These are phyloP conservation scores for Belgica antarctica DNA, from an alignment of 2,888 invertebrate species.

Conservation along the genomic window DNA sequence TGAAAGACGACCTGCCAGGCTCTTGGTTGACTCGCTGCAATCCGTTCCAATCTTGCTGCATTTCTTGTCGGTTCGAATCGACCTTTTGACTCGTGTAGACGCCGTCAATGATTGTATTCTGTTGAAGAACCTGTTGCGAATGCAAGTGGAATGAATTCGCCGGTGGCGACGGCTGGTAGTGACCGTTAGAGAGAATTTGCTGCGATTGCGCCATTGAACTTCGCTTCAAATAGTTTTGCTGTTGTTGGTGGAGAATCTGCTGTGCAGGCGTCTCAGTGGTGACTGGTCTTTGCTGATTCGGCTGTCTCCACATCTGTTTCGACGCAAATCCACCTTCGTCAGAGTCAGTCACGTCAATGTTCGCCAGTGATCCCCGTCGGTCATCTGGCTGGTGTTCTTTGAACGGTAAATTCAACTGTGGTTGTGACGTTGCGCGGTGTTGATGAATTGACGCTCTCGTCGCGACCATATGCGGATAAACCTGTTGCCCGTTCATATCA, in stretches of 20 bases:
- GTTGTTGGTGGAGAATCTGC: conserved; percentile 45
- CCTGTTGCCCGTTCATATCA: conserved; percentile 42
- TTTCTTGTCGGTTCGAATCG: conserved; percentile 30
- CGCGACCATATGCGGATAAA: conserved; percentile 40
- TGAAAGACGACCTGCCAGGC: conserved; percentile 25
- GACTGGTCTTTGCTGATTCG: conserved; percentile 45
- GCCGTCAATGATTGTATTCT: conserved; percentile 31
- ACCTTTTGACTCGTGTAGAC: conserved; percentile 38
- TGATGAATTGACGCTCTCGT: conserved; percentile 41
- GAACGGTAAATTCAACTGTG: conserved; percentile 57
- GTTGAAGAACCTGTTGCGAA: neutral
- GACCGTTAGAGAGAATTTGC: conserved; percentile 35
- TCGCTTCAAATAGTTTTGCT: conserved; percentile 43
- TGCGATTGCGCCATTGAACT: conserved; percentile 41
- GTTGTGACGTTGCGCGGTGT: conserved; percentile 65
- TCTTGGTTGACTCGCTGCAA: conserved; percentile 28
- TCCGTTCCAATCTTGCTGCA: conserved; percentile 26
- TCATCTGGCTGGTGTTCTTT: conserved; percentile 47
- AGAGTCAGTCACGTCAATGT: conserved; percentile 60
- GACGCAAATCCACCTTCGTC: conserved; percentile 62
- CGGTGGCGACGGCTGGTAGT: conserved; percentile 21
- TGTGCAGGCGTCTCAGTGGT: conserved; percentile 45
- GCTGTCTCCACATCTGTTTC: conserved; percentile 40
- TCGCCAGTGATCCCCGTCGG: conserved; percentile 62
- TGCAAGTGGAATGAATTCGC: conserved; percentile 14